A percentile compares a stretch with the other conserved stretches of the same genome.
phyloP scores from a whole-genome alignment of 2,888 invertebrate species.

The Brachyptera putata region DNA sequence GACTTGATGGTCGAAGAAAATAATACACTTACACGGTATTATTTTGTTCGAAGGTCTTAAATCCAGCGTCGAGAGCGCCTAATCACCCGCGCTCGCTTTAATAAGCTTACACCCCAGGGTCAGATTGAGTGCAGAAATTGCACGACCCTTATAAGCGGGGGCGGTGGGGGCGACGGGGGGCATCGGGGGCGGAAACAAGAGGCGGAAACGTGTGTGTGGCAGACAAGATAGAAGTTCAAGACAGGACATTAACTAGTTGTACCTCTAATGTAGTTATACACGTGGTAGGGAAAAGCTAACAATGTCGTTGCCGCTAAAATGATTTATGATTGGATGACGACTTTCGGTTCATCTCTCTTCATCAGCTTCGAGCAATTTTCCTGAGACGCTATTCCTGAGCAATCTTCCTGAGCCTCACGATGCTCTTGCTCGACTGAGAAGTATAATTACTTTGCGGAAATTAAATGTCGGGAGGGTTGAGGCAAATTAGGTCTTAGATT shows the following conservation, averaged over 20 bases:
- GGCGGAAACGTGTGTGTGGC: conserved; percentile 11
- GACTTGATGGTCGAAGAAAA: not conserved
- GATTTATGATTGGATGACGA: not conserved
- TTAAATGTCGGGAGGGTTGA: not conserved
- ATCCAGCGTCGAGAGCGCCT: conserved; percentile 2
- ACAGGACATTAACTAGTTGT: conserved; percentile 19
- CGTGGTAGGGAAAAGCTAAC: not conserved
- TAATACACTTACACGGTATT: conserved; percentile 1
- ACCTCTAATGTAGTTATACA: conserved; percentile 18
- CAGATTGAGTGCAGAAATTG: conserved; percentile 7
- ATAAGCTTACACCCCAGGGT: conserved; percentile 13
- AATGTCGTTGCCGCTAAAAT: conserved; percentile 8
- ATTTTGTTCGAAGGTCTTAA: conserved; percentile 10
- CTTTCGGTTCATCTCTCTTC: not conserved
- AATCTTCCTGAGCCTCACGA: conserved; percentile 4
- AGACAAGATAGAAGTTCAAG: conserved; percentile 9
- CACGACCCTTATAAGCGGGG: conserved; percentile 16
- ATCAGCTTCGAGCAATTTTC: not conserved
- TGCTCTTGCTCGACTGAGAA: conserved; percentile 5
- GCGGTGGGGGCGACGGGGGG: too few species aligned
- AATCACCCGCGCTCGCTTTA: conserved; percentile 8
- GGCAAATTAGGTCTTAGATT: too few species aligned
- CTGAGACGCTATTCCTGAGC: too few species aligned
- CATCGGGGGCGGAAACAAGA: conserved; percentile 4
- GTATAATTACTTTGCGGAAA: conserved; percentile 14